Percentiles rank a stretch among this genome's conserved stretches.
These are phyloP conservation scores for Lepidothrix coronata DNA, from an alignment of 2,113 vertebrate species.

Conservation along the genomic window DNA sequence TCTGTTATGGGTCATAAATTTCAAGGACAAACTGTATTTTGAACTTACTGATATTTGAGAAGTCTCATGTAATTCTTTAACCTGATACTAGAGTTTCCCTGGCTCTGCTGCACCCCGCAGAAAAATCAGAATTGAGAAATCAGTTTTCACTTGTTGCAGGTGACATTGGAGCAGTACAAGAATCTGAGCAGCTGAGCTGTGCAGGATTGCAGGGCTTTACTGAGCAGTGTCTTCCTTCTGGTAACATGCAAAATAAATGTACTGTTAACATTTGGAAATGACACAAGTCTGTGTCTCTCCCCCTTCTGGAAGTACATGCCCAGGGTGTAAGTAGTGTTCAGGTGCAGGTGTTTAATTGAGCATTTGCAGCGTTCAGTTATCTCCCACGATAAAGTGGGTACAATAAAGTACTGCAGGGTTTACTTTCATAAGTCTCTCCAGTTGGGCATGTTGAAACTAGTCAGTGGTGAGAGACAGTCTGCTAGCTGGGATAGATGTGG, in stretches of 20 bases:
- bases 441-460: neutral
- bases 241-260: neutral
- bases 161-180: accelerated
- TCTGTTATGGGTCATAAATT: conserved; percentile 59
- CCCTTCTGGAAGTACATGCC: neutral
- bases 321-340: neutral
- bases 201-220: neutral
- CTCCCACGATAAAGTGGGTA: neutral
- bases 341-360: neutral
- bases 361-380: accelerated
- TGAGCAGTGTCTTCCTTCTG: neutral
- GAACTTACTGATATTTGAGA: conserved; percentile 46
- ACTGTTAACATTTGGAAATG: neutral
- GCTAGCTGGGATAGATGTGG: neutral
- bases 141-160: neutral
- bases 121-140: neutral
- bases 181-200: neutral
- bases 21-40: conserved; percentile 57
- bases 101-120: neutral
- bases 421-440: neutral
- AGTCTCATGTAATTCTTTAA: conserved; percentile 21
- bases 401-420: neutral
- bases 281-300: neutral
- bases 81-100: neutral
- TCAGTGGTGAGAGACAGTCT: neutral